phyloP scores from a whole-genome alignment of 2,888 invertebrate species.

The Mystacides longicornis region DNA sequence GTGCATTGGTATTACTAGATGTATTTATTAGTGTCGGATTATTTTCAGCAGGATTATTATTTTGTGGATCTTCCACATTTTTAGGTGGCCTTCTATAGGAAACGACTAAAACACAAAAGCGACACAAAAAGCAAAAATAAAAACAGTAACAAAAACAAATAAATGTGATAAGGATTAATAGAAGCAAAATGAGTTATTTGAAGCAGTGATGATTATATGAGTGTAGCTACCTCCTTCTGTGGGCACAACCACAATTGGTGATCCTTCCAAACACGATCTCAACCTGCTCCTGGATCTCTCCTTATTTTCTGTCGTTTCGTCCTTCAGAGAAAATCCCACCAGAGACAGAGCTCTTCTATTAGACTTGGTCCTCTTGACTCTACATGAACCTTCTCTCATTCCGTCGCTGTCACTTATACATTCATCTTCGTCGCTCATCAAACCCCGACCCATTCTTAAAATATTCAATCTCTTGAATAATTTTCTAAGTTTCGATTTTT shows the following conservation, averaged over 20 bases:
- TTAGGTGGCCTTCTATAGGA: slow-evolving; percentile 72
- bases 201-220: neutral
- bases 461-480: slow-evolving; percentile 28
- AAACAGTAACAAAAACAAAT: slow-evolving; percentile 2
- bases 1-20: slow-evolving; percentile 30
- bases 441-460: slow-evolving; percentile 34
- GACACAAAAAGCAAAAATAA: slow-evolving; percentile 21
- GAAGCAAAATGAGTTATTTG: neutral
- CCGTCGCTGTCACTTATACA: slow-evolving; percentile 28
- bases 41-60: slow-evolving; percentile 10
- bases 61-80: slow-evolving; percentile 26
- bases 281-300: slow-evolving; percentile 33
- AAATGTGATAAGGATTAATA: neutral
- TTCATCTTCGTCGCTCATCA: slow-evolving; percentile 39
- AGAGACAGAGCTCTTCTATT: slow-evolving; percentile 44
- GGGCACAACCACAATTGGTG: slow-evolving; percentile 44
- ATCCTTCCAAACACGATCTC: slow-evolving; percentile 43
- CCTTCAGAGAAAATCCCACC: slow-evolving; percentile 22
- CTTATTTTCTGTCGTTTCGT: slow-evolving; percentile 37
- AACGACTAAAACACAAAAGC: slow-evolving; percentile 56
- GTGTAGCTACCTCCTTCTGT: slow-evolving; percentile 50
- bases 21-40: slow-evolving; percentile 30
- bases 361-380: slow-evolving; percentile 38
- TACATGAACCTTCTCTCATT: slow-evolving; percentile 38
- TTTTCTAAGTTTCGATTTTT: slow-evolving; percentile 37